Evolutionary conservation across 2,888 invertebrate genomes (phyloP), one percentile per base, ranked within the genome.

Genomic region (Sericinus montela): DNA sequence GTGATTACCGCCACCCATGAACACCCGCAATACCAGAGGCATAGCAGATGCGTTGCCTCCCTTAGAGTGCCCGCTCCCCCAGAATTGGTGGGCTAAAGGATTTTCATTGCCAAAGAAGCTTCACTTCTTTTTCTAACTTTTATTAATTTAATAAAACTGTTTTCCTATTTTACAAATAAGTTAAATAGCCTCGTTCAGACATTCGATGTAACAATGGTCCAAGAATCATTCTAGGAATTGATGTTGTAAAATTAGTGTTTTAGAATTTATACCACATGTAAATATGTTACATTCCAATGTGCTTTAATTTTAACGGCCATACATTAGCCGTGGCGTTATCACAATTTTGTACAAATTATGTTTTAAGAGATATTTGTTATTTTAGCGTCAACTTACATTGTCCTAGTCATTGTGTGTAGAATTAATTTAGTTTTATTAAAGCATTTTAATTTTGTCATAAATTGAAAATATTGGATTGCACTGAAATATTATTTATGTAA

Each of bases 341-440:
- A 41, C 45, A 36, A 45, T 37, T 42, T 30, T 30, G 30, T 37
- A 11, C 41, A 30, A 32, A 48, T 29, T 29, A 37, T 30, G n/a
- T 41, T 37, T 37, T 45, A 42, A 29, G 45, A 36, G 35, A 30
- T 13, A 34, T 34, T 8, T 13, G 23, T 32, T 37, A 14, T 29
- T 37, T 16, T 43, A 41, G 8, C 38, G 14, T 37, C 28, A 32
- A 37, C 10, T 29, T 45, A 37, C 44, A n/a, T 39, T 49, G 29
- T 44, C 44, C 49, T 49, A 49, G 49, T 49, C 49, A 49, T 49
- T 49, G 40, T 45, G 15, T 48, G 39, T 49, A 49, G 39, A 14
- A 29, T 40, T 32, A 34, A 34, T 30, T 37, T 49, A 45, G 19
- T 40, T 36, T 5, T 45, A 35, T 37, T 15, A 13, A 8, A 13